Conservation (phyloP, 2,888 invertebrate genomes). For the Beris chalybata region DNA sequence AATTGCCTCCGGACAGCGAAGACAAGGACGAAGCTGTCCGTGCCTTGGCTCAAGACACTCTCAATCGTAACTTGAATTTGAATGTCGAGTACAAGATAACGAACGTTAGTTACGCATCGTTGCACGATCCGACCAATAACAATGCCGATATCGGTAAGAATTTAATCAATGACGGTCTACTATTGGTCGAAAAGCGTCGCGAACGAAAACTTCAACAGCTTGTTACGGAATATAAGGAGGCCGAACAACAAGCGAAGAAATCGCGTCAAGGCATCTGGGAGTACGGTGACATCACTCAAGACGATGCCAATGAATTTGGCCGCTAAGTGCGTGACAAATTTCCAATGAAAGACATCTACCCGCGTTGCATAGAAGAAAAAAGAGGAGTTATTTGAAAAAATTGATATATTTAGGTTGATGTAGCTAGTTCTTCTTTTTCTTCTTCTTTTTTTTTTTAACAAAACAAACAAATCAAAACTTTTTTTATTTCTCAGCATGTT, state of each 20-base stretch:
- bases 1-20: slow-evolving; percentile 85
- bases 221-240: slow-evolving; percentile 78
- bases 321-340: slow-evolving; percentile 45
- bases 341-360: slow-evolving; percentile 30
- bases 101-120: slow-evolving; percentile 50
- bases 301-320: slow-evolving; percentile 55
- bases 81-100: slow-evolving; percentile 76
- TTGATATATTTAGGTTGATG: slow-evolving; percentile 31
- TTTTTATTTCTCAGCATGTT: slow-evolving; percentile 23
- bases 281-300: slow-evolving; percentile 87
- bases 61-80: slow-evolving; percentile 76
- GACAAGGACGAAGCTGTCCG: slow-evolving; percentile 74
- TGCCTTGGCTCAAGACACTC: slow-evolving; percentile 64
- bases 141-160: slow-evolving; percentile 64
- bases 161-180: slow-evolving; percentile 82
- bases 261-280: slow-evolving; percentile 92
- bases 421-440: slow-evolving; percentile 29
- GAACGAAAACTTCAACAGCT: slow-evolving; percentile 80
- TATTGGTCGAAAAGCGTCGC: slow-evolving; percentile 77
- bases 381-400: slow-evolving; percentile 11
- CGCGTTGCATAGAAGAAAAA: slow-evolving; percentile 29
- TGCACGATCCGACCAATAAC: slow-evolving; percentile 53
- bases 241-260: slow-evolving; percentile 84
- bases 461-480: slow-evolving; percentile 13
- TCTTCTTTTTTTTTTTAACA: slow-evolving; percentile 16